A percentile compares a stretch with the other conserved stretches of the same genome.
These are phyloP conservation scores for Heliconius aoede DNA, from an alignment of 2,888 invertebrate species.

Conservation along the genomic window DNA sequence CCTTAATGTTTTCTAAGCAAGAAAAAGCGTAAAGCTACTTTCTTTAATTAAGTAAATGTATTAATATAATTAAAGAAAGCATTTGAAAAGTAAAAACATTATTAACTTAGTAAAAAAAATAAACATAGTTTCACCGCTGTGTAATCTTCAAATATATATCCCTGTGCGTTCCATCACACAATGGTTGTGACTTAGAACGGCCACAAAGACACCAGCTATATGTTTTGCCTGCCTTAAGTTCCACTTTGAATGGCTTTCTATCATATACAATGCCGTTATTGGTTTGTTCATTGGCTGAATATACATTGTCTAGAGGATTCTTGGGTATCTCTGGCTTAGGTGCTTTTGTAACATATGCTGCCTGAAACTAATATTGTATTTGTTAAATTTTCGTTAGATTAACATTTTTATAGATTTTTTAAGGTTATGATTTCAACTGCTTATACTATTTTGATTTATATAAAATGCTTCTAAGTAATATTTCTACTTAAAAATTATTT, in stretches of 20 bases:
- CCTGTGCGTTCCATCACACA: constrained; percentile 97
- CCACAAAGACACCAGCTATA: constrained; percentile 98
- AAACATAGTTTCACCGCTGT: constrained; percentile 77
- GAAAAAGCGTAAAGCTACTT: no score
- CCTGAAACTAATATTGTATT: constrained; percentile 52
- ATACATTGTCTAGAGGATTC: constrained; percentile 85
- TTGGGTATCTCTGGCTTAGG: constrained; percentile 85
- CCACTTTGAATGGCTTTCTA: constrained; percentile 93
- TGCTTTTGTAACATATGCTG: constrained; percentile 68
- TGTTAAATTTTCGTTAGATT: not conserved
- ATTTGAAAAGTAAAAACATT: not conserved
- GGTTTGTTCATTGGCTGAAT: constrained; percentile 85
- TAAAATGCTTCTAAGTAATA: no score
- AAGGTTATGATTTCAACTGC: not conserved
- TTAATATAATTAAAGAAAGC: no score
- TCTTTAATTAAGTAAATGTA: no score
- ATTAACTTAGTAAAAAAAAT: constrained; percentile 46
- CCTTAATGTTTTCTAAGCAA: not conserved
- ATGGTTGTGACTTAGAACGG: constrained; percentile 94
- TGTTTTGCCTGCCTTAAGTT: constrained; percentile 88
- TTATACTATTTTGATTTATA: not conserved
- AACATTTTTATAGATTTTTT: not conserved
- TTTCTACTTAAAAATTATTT: no score
- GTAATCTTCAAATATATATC: constrained; percentile 89
- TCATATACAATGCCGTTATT: constrained; percentile 92